Evolutionary conservation across 2,113 vertebrate species (phyloP), one percentile per base, ranked within the genome.

Genomic region (Nycticryphes semicollaris): DNA sequence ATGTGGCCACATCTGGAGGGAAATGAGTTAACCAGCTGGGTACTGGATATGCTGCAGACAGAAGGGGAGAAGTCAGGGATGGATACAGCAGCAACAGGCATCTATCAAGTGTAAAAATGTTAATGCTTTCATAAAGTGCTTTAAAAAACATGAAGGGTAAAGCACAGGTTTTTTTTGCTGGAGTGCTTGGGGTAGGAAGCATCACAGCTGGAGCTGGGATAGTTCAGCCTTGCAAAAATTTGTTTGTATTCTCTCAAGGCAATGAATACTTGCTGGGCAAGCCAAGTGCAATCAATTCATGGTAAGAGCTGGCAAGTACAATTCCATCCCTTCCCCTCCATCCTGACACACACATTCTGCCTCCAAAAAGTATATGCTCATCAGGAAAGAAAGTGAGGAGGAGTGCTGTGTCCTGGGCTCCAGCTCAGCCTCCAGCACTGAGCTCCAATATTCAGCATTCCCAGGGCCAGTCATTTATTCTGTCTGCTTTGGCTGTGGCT

Each of bases 241-340:
- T 95, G 78, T 95, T 93, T 96, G 87, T 93, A 72, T 94, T 93
- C 78, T 96, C 89, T 88, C 78, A 93, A 80, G 73, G 94, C 96
- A 90, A 80, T 94, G 94, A 95, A 91, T 91, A 87, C 41, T 85
- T 37, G 67, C 90, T 83, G 78, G 91, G 59, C 75, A 94, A 90
- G 94, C 95, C 94, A 97, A 96, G 73, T 20, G 27, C 82, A 91
- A 96, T 97, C 94, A 96, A 95, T 95, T 95, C 53, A 90, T 69
- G 81, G 94, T 88, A 79, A 87, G 68, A 94, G 67, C 67, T 95
- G 89, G 92, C 91, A 89, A 96, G 81, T 35, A 79, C 78, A 94
- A 53, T 53, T 83, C 82, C 47, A 79, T 73, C 59, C 50, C 93
- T 94, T 96, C 75, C 90, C 7, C 39, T 95, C 78, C 37, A 85